These are phyloP conservation scores for Schizothorax lantsangensis DNA, from an alignment of 2,797 vertebrate genomes.

Conservation along the genomic window DNA sequence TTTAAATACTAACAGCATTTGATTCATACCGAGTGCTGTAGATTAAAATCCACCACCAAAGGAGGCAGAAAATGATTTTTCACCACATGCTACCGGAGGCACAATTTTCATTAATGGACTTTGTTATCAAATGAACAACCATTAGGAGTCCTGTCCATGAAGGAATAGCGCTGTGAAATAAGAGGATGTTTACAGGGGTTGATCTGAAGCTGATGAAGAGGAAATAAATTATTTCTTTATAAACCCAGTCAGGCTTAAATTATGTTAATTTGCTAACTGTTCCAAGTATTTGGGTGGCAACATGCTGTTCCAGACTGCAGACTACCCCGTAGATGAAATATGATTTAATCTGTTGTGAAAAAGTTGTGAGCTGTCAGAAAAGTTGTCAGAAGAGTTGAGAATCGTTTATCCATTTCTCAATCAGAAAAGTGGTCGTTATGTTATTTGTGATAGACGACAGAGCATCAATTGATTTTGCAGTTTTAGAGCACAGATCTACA, in stretches of 20 bases:
- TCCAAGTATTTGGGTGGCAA: slow-evolving; percentile 10
- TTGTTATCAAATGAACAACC: slow-evolving; percentile 30
- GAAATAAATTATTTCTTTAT: neutral
- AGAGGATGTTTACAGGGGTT: slow-evolving; percentile 29
- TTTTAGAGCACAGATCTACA: neutral
- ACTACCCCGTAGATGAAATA: neutral
- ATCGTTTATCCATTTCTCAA: neutral
- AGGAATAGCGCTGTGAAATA: slow-evolving; percentile 28
- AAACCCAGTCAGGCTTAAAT: slow-evolving; percentile 1
- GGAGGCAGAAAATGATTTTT: slow-evolving; percentile 47
- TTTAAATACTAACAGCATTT: slow-evolving; percentile 32
- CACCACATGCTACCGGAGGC: slow-evolving; percentile 36
- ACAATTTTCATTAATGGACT: slow-evolving; percentile 47
- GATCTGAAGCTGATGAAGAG: slow-evolving; percentile 18
- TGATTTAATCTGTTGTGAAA: neutral
- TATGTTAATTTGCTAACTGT: slow-evolving; percentile 21
- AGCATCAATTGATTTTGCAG: neutral
- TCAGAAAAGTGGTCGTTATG: neutral
- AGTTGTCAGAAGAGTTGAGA: neutral
- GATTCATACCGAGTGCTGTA: slow-evolving; percentile 32
- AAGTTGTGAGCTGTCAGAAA: neutral
- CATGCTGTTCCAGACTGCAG: slow-evolving; percentile 26
- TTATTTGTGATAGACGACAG: neutral
- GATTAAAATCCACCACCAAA: slow-evolving; percentile 51
- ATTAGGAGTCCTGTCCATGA: slow-evolving; percentile 39